Conservation (phyloP, 2,113 vertebrate genomes). For the Phalacrocorax carbo region DNA sequence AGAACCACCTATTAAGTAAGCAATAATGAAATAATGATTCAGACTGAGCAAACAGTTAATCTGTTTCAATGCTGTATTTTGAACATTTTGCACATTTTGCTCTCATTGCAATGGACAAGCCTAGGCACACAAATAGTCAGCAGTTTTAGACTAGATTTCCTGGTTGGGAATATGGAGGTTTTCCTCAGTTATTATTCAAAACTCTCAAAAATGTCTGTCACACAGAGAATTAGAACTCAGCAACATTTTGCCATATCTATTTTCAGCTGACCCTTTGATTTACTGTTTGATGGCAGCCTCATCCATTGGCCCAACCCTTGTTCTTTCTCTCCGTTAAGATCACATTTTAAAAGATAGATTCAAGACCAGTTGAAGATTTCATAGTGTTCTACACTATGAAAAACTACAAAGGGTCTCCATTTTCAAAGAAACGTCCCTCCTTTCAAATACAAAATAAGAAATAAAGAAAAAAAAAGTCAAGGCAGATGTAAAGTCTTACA, state of each 20-base stretch:
- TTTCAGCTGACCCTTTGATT: neutral
- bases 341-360: neutral
- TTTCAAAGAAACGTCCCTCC: neutral
- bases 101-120: neutral
- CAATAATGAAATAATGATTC: neutral
- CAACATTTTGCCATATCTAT: neutral
- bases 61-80: neutral
- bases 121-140: neutral
- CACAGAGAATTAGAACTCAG: neutral
- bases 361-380: neutral
- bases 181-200: neutral
- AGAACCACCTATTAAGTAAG: neutral
- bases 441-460: neutral
- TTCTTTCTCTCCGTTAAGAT: neutral
- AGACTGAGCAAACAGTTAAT: neutral
- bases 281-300: neutral
- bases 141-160: neutral
- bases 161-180: neutral
- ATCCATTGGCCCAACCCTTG: neutral
- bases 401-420: neutral
- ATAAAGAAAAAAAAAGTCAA: neutral
- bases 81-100: neutral
- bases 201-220: neutral
- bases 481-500: neutral
- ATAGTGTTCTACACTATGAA: neutral